Percentiles rank a stretch among this genome's conserved stretches.
phyloP scores from a whole-genome alignment of 2,113 vertebrate genomes.

The Ceratotherium simum region DNA sequence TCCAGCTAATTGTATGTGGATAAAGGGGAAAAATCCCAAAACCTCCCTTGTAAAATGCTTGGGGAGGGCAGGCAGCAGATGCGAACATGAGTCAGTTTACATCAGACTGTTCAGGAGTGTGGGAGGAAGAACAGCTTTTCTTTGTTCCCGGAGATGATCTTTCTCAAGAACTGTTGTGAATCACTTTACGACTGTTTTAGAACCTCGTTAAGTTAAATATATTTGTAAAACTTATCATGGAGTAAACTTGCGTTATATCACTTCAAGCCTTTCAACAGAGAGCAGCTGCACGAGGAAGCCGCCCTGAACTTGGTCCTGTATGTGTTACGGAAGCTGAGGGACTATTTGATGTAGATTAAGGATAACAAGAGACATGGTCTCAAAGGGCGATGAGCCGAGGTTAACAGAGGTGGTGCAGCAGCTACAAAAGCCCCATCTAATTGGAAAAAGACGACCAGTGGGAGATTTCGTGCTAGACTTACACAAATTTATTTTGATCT shows the following conservation, averaged over 20 bases:
- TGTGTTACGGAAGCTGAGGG: neutral
- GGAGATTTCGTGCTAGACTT: neutral
- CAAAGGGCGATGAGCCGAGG: neutral
- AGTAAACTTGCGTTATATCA: neutral
- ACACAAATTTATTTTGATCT: neutral
- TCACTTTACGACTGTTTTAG: constrained; percentile 42
- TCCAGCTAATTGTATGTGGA: neutral
- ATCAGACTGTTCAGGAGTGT: neutral
- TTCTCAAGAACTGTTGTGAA: neutral
- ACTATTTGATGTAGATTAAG: neutral
- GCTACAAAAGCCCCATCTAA: neutral
- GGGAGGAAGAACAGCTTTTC: neutral
- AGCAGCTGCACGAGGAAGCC: neutral
- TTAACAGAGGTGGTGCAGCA: neutral
- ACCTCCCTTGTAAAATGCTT: neutral
- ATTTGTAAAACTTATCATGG: neutral
- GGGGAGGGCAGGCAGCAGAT: neutral
- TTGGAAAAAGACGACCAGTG: neutral
- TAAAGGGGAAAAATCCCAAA: neutral
- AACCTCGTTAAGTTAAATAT: constrained; percentile 29
- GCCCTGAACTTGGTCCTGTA: neutral
- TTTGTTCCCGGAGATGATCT: neutral
- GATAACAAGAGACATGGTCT: neutral
- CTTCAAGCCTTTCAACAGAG: neutral
- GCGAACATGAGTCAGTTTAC: rapidly evolving